Percentiles rank a stretch among this genome's conserved stretches.
These are phyloP conservation scores for Podotricha telesiphe DNA, from an alignment of 2,888 invertebrate species.

Conservation along the genomic window DNA sequence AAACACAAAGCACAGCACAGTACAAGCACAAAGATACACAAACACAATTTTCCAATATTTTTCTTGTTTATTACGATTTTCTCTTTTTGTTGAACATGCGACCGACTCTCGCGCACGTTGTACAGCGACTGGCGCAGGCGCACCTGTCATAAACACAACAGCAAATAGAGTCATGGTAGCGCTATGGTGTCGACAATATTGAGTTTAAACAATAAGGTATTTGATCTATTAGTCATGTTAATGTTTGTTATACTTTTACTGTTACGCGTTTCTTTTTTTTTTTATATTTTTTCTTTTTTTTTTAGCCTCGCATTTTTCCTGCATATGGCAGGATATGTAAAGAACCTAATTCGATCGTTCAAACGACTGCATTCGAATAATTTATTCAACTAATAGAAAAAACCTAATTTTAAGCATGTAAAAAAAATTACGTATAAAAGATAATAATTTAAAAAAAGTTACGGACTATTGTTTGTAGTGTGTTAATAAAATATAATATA, in stretches of 20 bases:
- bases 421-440: no score
- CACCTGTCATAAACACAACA: constrained; percentile 67
- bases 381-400: no score
- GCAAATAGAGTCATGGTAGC: constrained; percentile 59
- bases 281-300: not conserved
- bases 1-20: constrained; percentile 39
- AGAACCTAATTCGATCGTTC: no score
- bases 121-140: constrained; percentile 60
- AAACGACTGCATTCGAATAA: no score
- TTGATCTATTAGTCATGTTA: constrained; percentile 26
- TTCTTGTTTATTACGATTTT: constrained; percentile 38
- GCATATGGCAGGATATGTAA: no score
- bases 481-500: no score
- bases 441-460: no score
- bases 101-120: constrained; percentile 66
- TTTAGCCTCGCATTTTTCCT: not conserved
- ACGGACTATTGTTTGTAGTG: no score
- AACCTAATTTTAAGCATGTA: no score
- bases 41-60: constrained; percentile 42
- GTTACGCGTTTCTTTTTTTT: not conserved
- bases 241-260: constrained; percentile 2
- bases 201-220: constrained; percentile 41
- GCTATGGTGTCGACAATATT: constrained; percentile 50
- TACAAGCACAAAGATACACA: constrained; percentile 39
- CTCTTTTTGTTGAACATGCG: constrained; percentile 50